Conservation (phyloP, 1,140 invertebrate genomes). For the Centruroides sculpturatus region DNA sequence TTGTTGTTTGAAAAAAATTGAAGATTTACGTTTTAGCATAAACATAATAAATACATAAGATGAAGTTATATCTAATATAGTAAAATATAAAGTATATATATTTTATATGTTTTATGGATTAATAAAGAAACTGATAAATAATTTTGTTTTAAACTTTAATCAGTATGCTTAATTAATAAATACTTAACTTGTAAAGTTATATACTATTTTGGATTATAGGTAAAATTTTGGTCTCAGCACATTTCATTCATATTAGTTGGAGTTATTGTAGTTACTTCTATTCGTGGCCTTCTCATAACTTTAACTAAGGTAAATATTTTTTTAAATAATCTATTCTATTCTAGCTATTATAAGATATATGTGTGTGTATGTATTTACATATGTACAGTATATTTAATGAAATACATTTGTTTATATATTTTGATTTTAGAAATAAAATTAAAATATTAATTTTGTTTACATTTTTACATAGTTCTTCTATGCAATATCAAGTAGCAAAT, state of each 20-base stretch:
- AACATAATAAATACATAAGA: too few relatives aligned
- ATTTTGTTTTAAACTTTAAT: too few relatives aligned
- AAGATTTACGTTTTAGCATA: too few relatives aligned
- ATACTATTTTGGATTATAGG: slow-evolving; percentile 20
- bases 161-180: too few relatives aligned
- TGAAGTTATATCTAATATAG: too few relatives aligned
- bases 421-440: not conserved
- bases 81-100: too few relatives aligned
- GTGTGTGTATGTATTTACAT: not conserved
- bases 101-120: too few relatives aligned
- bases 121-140: too few relatives aligned
- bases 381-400: not conserved
- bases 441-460: not conserved
- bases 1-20: too few relatives aligned
- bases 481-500: slow-evolving; percentile 98
- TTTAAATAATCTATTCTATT: not conserved
- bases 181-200: too few relatives aligned
- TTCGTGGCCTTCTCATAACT: slow-evolving; percentile 85
- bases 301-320: slow-evolving; percentile 70
- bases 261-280: slow-evolving; percentile 96
- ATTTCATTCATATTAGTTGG: slow-evolving; percentile 94
- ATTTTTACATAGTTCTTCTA: slow-evolving; percentile 83
- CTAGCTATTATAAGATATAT: not conserved
- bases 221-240: slow-evolving; percentile 96
- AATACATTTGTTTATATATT: not conserved